Base-by-base conservation (phyloP, 2,888 invertebrate species). In the Standfussiana lucernea region DNA sequence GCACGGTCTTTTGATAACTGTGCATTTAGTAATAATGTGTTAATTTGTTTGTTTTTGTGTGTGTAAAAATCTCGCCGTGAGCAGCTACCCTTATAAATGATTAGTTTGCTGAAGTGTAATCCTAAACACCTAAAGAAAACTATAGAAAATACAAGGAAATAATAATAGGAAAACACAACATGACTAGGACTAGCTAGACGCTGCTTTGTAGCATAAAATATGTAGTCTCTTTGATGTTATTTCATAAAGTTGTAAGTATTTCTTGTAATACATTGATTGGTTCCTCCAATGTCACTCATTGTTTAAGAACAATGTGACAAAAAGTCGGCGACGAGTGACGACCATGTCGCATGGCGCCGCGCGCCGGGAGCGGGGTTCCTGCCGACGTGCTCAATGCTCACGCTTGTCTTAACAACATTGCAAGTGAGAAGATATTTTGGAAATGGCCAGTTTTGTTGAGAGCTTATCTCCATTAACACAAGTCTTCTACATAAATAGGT, bases 391-490 rank as follows among this genome's bases (percentile, higher is more conserved):
- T 61, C 53, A 40, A 15, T 28, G 59, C 45, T 45, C 42, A n/a
- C 24, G 53, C 35, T 74, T 70, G 47, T 50, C 61, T 62, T 47
- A 10, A 61, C 62, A 50, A 37, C 40, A 97, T 98, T 72, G 62
- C 62, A 45, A 53, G 37, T 15, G 45, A 18, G 18, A 42, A 72
- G 11, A 65, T 6, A 37, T 64, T 77, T 53, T 37, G 4, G 35
- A 53, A 28, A 24, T 50, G 13, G 24, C 8, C 13, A 37, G 32
- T 42, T 76, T 42, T 24, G 50, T 32, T n/a, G 32, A 62, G 6
- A 61, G n/a, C n/a, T n/a, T 18, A 66, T 45, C 21, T 47, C 18
- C 8, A 37, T 18, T 35, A 8, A 42, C 8, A 28, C 6, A 28
- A 28, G 28, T 45, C 42, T 66, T 66, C 11, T 21, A 40, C 56